Evolutionary conservation across 1,140 invertebrate species (phyloP), one percentile per base, ranked within the genome.

Genomic region (Drosophila virilis): DNA sequence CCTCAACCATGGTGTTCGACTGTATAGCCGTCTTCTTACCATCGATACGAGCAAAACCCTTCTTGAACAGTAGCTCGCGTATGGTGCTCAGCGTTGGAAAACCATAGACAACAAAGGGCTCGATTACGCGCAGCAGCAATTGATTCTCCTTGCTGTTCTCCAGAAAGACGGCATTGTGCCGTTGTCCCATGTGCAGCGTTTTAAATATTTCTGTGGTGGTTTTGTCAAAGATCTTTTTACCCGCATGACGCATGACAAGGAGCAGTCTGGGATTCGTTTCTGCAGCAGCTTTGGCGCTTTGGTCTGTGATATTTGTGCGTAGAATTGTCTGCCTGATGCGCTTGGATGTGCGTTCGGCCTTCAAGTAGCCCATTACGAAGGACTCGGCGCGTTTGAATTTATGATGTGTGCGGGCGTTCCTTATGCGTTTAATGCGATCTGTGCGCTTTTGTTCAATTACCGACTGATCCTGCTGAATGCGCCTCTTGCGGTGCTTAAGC

Each of bases 61-160:
- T 92, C 64, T 92, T 92, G 35, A 92, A 92, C 6, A 92, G 54
- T 57, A 92, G 59, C 10, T 92, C 92, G 5, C 92, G 86, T 40
- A 92, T 83, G 13, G 82, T 86, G 40, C 50, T 74, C 13, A 92
- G 17, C n/a, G 83, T 71, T 17, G 92, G 92, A 66, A 77, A 81
- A 0, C 92, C 92, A 52, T 80, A 92, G 7, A 90, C 76, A 2
- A 92, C 88, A 78, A 78, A 92, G 0, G 92, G 92, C 52, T 92
- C 92, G n/a, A 92, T 90, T 0, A 92, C 79, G 32, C 90, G 91
- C 54, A 92, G 54, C 35, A 92, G 43, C 42, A 92, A 35, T 52
- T 91, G 84, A 35, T 91, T 90, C 57, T 92, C 91, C 32, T 91
- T 86, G 40, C 43, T 89, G 57, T 92, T 92, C 51, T 82, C 79